Conservation (phyloP, 2,113 vertebrate species). For the Dipodomys ordii region DNA sequence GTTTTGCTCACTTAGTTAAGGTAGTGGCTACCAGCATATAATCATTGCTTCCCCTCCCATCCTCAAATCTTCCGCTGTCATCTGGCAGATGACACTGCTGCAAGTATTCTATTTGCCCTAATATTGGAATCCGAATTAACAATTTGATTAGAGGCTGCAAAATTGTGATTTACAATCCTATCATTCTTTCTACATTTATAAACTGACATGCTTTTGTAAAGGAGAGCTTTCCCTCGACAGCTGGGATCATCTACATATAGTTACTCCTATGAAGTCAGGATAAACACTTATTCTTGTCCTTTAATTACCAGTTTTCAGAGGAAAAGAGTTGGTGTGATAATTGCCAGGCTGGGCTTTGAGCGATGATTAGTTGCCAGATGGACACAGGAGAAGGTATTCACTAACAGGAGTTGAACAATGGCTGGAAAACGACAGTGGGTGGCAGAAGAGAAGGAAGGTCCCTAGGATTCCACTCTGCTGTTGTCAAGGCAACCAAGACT, state of each 20-base stretch:
- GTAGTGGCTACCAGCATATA: neutral
- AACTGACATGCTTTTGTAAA: constrained; percentile 14
- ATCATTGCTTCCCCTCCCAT: neutral
- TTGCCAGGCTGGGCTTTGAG: constrained; percentile 22
- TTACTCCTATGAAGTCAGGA: constrained; percentile 4
- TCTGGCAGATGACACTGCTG: neutral
- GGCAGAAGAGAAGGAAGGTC: neutral
- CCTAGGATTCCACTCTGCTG: neutral
- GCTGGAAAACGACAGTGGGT: neutral
- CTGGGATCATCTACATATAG: neutral
- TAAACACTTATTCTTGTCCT: constrained; percentile 33
- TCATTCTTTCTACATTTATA: neutral
- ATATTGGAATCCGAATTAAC: neutral
- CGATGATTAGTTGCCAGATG: neutral
- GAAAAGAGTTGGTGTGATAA: constrained; percentile 15
- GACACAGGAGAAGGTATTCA: neutral
- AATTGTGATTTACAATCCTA: constrained; percentile 27
- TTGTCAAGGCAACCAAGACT: constrained; percentile 57
- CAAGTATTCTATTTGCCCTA: neutral
- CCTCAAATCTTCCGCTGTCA: neutral
- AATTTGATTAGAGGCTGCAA: constrained; percentile 11
- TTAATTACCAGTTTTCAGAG: constrained; percentile 49
- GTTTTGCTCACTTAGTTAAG: neutral
- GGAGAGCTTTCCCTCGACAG: constrained; percentile 8
- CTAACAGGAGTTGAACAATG: neutral